These are phyloP conservation scores for Nephrocerus scutellatus DNA, from an alignment of 2,888 invertebrate genomes.

Conservation along the genomic window DNA sequence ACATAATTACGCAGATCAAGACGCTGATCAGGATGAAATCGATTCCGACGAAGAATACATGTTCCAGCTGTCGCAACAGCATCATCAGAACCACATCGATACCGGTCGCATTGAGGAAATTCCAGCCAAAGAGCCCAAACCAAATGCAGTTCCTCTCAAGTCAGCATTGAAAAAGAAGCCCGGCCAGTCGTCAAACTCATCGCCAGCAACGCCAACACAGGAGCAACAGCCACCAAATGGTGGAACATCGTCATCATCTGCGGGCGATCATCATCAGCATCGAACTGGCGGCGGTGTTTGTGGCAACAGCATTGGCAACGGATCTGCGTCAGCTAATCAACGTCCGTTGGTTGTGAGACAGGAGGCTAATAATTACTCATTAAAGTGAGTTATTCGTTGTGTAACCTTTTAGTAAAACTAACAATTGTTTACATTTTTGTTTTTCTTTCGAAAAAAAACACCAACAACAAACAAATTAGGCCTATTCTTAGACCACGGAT, in stretches of 20 bases:
- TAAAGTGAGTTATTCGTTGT: constrained; percentile 58
- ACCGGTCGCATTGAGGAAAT: constrained; percentile 84
- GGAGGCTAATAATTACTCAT: constrained; percentile 71
- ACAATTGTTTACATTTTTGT: constrained; percentile 3
- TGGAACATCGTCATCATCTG: constrained; percentile 12
- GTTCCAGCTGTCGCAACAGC: constrained; percentile 55
- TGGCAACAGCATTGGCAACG: constrained; percentile 20
- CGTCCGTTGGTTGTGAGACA: constrained; percentile 62
- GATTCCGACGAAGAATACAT: constrained; percentile 61
- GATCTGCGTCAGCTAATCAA: constrained; percentile 36
- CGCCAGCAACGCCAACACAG: constrained; percentile 66
- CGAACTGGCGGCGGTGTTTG: constrained; percentile 18
- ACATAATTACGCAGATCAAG: constrained; percentile 35
- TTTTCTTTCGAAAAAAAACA: constrained; percentile 11
- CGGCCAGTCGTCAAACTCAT: constrained; percentile 39
- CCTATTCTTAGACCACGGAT: constrained; percentile 85
- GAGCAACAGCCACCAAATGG: constrained; percentile 49
- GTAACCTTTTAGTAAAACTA: constrained; percentile 4
- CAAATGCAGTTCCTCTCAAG: constrained; percentile 86
- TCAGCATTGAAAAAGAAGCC: constrained; percentile 83
- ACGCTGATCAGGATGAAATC: constrained; percentile 58
- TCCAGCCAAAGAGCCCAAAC: constrained; percentile 85
- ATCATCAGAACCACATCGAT: constrained; percentile 64
- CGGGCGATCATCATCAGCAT: too few relatives aligned
- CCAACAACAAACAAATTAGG: constrained; percentile 49